Base-by-base conservation (phyloP, 1,140 invertebrate species). In the Pachypeltis micranthus region DNA sequence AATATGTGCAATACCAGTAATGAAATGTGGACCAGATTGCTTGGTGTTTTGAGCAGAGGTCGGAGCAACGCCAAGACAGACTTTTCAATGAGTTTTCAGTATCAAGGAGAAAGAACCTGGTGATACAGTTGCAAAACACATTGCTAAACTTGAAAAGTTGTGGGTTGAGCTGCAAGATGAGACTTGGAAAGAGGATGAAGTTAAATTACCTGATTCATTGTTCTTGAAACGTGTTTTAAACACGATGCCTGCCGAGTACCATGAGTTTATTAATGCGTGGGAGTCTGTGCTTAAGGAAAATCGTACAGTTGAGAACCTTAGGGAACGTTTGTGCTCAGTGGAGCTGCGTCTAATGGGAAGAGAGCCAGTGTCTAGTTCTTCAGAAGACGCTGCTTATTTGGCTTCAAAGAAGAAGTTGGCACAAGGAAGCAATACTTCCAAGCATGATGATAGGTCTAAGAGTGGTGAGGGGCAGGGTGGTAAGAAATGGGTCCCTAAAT, bases 31-130 rank as follows among this genome's bases (percentile, higher is more conserved):
- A 62, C 67, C 14, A 68, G 70, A 54, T 60, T 72, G 10, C 39
- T 56, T 21, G 64, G 61, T 10, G 58, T 68, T 71, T 69, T 64
- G 66, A 70, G 39, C 65, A 69, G 57, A 69, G 66, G 59, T 65
- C 68, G n/a, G 67, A 61, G 26, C 70, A 71, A 58, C 27, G 67
- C 16, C 29, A 70, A 29, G 68, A 69, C 60, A 51, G 67, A 39
- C 31, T 72, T 2, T 65, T 70, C 25, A 69, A 72, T 58, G 28
- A 63, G 69, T 72, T 67, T 72, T 72, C 65, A 61, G 61, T 29
- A 54, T 63, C 39, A 66, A 66, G 31, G 65, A 65, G 55, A 70
- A 63, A 62, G 63, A 69, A 63, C 34, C 65, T 10, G 51, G 25
- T 39, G 67, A 68, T 34, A 54, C 63, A 39, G 65, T 72, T 26